Base-by-base conservation (phyloP, 2,797 vertebrate species). In the Hephaestus fuliginosus region DNA sequence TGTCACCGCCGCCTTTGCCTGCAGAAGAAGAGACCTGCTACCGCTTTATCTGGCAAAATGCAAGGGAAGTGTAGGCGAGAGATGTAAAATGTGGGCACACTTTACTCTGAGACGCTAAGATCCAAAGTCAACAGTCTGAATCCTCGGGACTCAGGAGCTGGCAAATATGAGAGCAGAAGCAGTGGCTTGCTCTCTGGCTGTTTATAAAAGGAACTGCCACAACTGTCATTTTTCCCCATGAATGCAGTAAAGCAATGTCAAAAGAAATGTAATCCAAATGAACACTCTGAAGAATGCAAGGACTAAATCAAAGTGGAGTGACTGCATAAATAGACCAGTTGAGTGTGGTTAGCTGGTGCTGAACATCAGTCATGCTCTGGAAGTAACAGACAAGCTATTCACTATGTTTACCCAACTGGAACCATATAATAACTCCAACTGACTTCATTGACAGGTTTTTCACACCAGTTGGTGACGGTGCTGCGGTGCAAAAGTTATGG, bases 21-120 rank as follows among this genome's bases (percentile, higher is more conserved):
- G 18, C 62, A 49, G 39, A 13, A 74, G 17, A 80, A 61, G 81
- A 44, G 2, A 61, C 10, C n/a, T 18, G 20, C 58, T 63, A 63
- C 28, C 49, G 70, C 30, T 49, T 69, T 13, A 58, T 66, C 57
- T 36, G 51, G 44, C 58, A 36, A 20, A 61, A 60, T 55, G 48
- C 52, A 71, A 72, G 60, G 39, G 18, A 65, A 65, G 22, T 57
- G 15, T 28, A 8, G n/a, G 25, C 28, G 53, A 56, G 62, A 77
- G 4, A 61, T 61, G 51, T 70, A 81, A 83, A 80, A 70, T 33
- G 20, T 41, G 84, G 64, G 65, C 25, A 62, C 43, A 53, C 52
- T 86, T 88, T 79, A 81, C 81, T 87, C 73, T 79, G 53, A 88
- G 74, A 81, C 77, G 64, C 65, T 33, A 22, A 65, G 20, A 85